These are phyloP conservation scores for Boulengeromyrus knoepffleri DNA, from an alignment of 2,113 vertebrate species.

Conservation along the genomic window DNA sequence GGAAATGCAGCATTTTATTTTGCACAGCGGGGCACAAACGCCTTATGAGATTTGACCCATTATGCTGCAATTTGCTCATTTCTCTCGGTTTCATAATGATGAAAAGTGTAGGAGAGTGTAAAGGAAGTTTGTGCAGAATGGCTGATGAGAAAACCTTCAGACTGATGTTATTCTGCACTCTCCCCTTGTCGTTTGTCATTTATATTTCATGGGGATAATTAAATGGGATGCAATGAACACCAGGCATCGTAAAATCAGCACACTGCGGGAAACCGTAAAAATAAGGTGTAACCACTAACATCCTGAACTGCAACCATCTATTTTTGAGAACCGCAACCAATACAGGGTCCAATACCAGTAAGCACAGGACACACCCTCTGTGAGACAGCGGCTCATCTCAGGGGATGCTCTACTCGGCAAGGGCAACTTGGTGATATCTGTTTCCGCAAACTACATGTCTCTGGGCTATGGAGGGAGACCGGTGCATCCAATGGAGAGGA, in stretches of 20 bases:
- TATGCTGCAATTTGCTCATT: background rate
- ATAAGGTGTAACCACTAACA: background rate
- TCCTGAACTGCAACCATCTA: background rate
- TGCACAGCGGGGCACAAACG: background rate
- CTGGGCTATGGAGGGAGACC: background rate
- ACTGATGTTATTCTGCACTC: background rate
- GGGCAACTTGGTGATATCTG: background rate
- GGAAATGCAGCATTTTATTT: background rate
- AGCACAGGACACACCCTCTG: background rate
- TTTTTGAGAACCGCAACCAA: background rate
- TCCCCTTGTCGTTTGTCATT: background rate
- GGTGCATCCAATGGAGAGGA: background rate
- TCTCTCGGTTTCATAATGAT: background rate
- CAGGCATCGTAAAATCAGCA: background rate
- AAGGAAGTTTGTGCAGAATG: background rate
- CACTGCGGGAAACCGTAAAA: background rate
- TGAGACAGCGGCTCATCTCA: background rate
- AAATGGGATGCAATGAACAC: background rate
- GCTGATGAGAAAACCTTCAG: background rate
- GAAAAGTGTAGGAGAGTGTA: background rate
- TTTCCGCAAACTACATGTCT: background rate
- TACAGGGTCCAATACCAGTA: background rate
- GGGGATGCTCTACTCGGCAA: background rate
- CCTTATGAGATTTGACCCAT: background rate
- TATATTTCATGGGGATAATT: slow-evolving; percentile 4